Base-by-base conservation (phyloP, 2,113 vertebrate species). In the Dascyllus trimaculatus region DNA sequence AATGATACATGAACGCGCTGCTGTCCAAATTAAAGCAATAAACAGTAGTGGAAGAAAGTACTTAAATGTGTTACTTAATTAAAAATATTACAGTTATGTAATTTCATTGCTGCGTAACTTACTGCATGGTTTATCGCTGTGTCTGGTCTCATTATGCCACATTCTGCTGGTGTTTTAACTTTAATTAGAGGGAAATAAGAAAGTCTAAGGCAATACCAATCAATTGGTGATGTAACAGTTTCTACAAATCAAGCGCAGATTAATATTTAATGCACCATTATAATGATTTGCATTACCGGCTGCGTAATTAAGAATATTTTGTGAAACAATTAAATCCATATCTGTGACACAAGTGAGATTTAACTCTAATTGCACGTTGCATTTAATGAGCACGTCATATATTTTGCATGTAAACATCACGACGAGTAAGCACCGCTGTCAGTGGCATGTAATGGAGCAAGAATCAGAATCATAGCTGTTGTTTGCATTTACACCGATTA, bases 61-160 rank as follows among this genome's bases (percentile, higher is more conserved):
- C 60, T 88, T 78, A 60, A 76, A 56, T 73, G 32, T 65, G 46
- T 66, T n/a, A 54, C 66, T 86, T 81, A 66, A 85, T 90, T 87
- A 81, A 87, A 88, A 81, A 81, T 67, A 73, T 86, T 53, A 40
- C 5, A 43, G 58, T 78, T 68, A n/a, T 75, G 45, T 77, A 29
- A 58, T 80, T 66, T 51, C 56, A 51, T 65, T 49, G 51, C 67
- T 35, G 32, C 18, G 18, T 72, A 66, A 60, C 18, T 38, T n/a
- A 18, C 22, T 4, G 49, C 54, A 5, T 83, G 19, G 79, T 71
- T 80, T 67, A 81, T 61, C 53, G 62, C 64, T 24, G 21, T 46
- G 71, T 64, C 79, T 71, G 53, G 5, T 78, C 48, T 62, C 51
- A 58, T 81, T 81, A 76, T 17, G 71, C 35, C 60, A 35, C 26